Evolutionary conservation across 2,113 vertebrate species (phyloP).

Genomic region (Gobiocypris rarus): DNA sequence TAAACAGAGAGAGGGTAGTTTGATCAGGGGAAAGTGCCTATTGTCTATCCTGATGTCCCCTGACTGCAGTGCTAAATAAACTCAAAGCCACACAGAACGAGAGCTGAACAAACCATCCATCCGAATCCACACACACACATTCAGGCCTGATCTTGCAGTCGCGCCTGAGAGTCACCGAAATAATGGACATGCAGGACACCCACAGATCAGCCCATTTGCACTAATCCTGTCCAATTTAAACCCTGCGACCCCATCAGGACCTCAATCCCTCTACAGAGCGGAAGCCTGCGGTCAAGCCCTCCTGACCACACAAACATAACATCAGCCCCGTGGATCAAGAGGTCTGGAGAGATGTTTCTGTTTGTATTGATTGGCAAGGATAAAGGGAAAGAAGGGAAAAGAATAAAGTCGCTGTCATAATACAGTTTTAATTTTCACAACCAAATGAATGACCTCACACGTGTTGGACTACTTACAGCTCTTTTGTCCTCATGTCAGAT

Average conservation of each 20-base stretch:
- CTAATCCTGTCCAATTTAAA: conserved; percentile 43
- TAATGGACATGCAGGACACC: conserved; percentile 5
- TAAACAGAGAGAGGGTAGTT: conserved; percentile 74
- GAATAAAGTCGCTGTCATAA: not conserved
- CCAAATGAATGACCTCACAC: not conserved
- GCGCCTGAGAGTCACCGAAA: conserved; percentile 5
- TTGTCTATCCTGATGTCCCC: conserved; percentile 74
- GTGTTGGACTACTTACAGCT: not conserved
- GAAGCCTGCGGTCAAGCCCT: conserved; percentile 54
- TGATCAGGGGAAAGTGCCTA: conserved; percentile 77
- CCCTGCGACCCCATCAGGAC: conserved; percentile 62
- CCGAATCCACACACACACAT: conserved; percentile 25
- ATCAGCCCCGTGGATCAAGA: not conserved
- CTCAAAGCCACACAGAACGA: conserved; percentile 46
- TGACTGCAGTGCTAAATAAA: conserved; percentile 57
- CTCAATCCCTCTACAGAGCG: conserved; percentile 62
- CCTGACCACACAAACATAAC: conserved; percentile 24
- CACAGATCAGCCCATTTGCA: conserved; percentile 22
- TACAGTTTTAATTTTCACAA: not conserved
- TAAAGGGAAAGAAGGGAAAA: not conserved
- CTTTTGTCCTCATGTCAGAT: not conserved
- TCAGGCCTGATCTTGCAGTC: not conserved
- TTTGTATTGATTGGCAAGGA: not conserved
- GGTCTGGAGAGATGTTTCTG: not conserved
- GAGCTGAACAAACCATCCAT: conserved; percentile 43